phyloP scores from a whole-genome alignment of 2,888 invertebrate species.

The Sphaeridia pumilis region DNA sequence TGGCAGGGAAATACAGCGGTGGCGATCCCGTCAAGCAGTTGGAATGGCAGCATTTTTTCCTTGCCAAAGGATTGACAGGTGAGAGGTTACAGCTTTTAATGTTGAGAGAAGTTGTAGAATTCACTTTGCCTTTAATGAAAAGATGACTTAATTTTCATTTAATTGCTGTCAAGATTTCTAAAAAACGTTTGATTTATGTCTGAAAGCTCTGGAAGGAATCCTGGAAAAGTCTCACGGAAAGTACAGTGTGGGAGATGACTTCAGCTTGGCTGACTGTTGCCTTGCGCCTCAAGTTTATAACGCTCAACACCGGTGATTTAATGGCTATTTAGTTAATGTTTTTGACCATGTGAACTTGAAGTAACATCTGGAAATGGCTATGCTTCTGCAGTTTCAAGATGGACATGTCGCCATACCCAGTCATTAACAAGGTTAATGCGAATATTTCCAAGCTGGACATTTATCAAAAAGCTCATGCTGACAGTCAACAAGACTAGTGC shows the following conservation, averaged over 20 bases:
- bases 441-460: constrained; percentile 81
- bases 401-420: constrained; percentile 81
- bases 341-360: not conserved
- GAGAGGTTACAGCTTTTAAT: too few species aligned
- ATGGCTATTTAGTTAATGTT: not conserved
- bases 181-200: not conserved
- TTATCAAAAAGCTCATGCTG: constrained; percentile 81
- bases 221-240: constrained; percentile 58
- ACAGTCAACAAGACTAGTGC: constrained; percentile 68
- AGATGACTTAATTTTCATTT: not conserved
- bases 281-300: constrained; percentile 91
- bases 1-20: constrained; percentile 17
- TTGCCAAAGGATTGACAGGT: constrained; percentile 28
- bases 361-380: not conserved
- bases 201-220: constrained; percentile 24
- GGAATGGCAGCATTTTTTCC: constrained; percentile 29
- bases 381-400: constrained; percentile 45
- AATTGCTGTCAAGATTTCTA: not conserved
- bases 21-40: constrained; percentile 17
- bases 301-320: constrained; percentile 48
- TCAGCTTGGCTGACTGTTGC: constrained; percentile 88
- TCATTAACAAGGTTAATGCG: constrained; percentile 72
- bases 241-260: constrained; percentile 85
- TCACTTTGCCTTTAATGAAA: not conserved
- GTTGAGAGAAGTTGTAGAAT: not conserved